Percentiles rank a stretch among this genome's conserved stretches.
These are phyloP conservation scores for Brachionus manjavacas DNA, from an alignment of 1,140 invertebrate genomes.

Conservation along the genomic window DNA sequence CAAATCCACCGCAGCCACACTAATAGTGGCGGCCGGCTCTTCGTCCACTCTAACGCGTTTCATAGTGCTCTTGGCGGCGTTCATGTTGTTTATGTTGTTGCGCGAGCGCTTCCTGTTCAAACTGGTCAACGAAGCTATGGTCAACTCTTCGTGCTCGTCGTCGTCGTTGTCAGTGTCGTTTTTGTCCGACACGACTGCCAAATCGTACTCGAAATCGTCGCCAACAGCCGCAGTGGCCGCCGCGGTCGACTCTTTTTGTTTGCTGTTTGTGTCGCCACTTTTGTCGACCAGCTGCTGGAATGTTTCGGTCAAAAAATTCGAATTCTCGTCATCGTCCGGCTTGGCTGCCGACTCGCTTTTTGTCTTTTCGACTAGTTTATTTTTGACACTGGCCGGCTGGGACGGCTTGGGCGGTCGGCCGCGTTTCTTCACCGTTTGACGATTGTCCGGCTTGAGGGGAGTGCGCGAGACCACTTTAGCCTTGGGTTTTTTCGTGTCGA, in stretches of 20 bases:
- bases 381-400: not conserved
- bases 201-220: not conserved
- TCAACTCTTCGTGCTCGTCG: not conserved
- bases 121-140: constrained; percentile 1
- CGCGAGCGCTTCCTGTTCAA: constrained; percentile 5
- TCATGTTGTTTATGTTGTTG: not conserved
- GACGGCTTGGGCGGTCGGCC: constrained; percentile 18
- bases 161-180: not conserved
- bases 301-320: constrained; percentile 10
- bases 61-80: not conserved
- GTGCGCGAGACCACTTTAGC: not conserved
- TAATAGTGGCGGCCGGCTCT: too few species aligned
- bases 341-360: not conserved
- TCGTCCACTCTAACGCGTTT: not conserved
- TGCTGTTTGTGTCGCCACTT: not conserved
- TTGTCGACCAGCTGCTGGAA: constrained; percentile 15
- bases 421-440: constrained; percentile 21
- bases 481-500: not conserved
- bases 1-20: too few species aligned
- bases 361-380: not conserved
- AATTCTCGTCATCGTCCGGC: not conserved
- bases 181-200: not conserved
- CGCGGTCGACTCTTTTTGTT: not conserved
- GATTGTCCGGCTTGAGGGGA: constrained; percentile 40
- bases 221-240: too few species aligned